Percentiles rank a stretch among this genome's conserved stretches.
Evolutionary conservation across 2,888 invertebrate species (phyloP).

Genomic region (Aphidius colemani): DNA sequence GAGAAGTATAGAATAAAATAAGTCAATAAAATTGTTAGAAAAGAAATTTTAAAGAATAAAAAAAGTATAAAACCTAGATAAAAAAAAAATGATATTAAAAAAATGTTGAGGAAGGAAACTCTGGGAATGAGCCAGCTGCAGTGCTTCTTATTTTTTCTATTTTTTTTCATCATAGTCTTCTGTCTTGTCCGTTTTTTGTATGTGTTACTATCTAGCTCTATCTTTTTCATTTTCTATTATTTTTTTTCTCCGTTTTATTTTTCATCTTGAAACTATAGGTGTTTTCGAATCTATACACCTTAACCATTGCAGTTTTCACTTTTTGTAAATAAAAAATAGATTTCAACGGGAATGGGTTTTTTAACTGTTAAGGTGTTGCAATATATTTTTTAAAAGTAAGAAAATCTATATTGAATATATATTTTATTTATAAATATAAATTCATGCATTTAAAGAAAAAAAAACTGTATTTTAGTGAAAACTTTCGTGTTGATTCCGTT

Average conservation of each 20-base stretch:
- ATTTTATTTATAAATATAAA: too few relatives aligned
- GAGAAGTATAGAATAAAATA: conserved; percentile 10
- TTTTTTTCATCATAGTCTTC: conserved; percentile 12
- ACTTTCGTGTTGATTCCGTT: too few relatives aligned
- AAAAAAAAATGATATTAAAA: not conserved
- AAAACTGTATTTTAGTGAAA: too few relatives aligned
- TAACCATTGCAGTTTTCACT: conserved; percentile 2
- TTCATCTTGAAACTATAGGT: not conserved
- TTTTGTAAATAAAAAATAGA: conserved; percentile 4
- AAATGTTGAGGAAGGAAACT: not conserved
- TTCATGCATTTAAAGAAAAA: too few relatives aligned
- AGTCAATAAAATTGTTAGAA: not conserved
- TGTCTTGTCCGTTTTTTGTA: not conserved
- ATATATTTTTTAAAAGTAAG: too few relatives aligned
- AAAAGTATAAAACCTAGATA: not conserved
- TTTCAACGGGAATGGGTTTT: not conserved
- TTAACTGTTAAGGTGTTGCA: too few relatives aligned
- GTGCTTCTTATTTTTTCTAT: conserved; percentile 9
- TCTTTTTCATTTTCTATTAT: not conserved
- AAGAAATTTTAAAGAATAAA: not conserved
- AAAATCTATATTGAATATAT: too few relatives aligned
- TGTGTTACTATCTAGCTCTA: conserved; percentile 12
- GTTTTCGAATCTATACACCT: not conserved
- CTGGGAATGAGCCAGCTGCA: conserved; percentile 24
- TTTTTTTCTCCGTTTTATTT: conserved; percentile 5